Evolutionary conservation across 1,140 invertebrate species (phyloP), one percentile per base, ranked within the genome.

Genomic region (Zaprionus vittiger): DNA sequence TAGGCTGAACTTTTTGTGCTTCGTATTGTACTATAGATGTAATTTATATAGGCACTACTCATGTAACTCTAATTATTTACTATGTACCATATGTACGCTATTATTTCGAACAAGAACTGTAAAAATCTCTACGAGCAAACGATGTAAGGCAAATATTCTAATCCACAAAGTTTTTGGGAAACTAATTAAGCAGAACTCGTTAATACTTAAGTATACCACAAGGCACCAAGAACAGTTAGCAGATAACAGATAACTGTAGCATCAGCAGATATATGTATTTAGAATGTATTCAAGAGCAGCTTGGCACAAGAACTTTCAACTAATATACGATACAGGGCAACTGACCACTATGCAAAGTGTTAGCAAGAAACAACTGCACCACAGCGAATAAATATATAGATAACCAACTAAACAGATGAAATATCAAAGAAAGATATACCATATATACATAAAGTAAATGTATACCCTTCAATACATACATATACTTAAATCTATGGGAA

Each of bases 1-100:
- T 87, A 87, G 85, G 84, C 84, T 89, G 84, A 89, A 90, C 81
- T 81, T 83, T 83, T 86, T 87, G 75, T 80, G 78, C 78, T 87
- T 76, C 81, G 63, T 76, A 86, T 80, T 86, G 41, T 77, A 49
- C 47, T 49, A 22, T 49, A 82, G 81, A 73, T 83, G 80, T 87
- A 87, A 87, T 80, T 77, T 69, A 73, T 34, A 37, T 73, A 77
- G 63, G 57, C 63, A 57, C 69, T 73, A 55, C 49, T 31, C 60
- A 52, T 4, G 49, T 63, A 59, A 62, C 28, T 47, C 61, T 66
- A 72, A 72, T 54, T 54, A 71, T 26, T 28, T 24, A 37, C 4
- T 26, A 28, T 56, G 34, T 57, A 26, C 14, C 14, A 41, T 66
- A 22, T 20, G n/a, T 20, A 47, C 44, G 47, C 3, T 22, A 52